Conservation (phyloP, 64 coral and sea anemone genomes). For the Stylophora pistillata region DNA sequence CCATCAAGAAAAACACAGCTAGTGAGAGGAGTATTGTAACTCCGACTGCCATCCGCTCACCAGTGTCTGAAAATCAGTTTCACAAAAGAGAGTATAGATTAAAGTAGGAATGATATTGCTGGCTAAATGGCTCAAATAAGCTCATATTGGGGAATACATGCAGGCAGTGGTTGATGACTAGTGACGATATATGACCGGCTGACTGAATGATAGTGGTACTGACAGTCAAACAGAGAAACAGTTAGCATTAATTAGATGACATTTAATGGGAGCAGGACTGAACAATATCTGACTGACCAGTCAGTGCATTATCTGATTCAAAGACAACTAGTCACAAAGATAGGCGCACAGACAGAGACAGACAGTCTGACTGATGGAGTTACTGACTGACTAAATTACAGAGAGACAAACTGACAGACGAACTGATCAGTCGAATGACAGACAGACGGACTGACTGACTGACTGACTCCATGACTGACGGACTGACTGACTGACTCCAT, state of each 20-base stretch:
- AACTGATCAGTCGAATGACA: background rate
- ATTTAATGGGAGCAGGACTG: no score
- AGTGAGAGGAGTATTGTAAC: conserved; percentile 86
- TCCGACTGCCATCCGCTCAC: conserved; percentile 90
- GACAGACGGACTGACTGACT: background rate
- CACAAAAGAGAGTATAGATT: background rate
- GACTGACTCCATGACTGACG: background rate
- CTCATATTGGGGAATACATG: no score
- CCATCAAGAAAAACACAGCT: conserved; percentile 95
- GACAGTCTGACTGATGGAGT: background rate
- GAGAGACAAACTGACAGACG: background rate
- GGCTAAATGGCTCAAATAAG: no score
- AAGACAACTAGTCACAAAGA: background rate
- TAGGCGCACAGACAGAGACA: no score
- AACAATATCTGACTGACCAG: background rate
- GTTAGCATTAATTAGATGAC: no score
- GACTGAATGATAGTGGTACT: background rate
- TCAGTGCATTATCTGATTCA: background rate
- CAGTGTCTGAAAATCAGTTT: conserved; percentile 59
- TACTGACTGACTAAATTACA: background rate
- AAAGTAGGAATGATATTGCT: background rate
- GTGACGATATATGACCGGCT: background rate
- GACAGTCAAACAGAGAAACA: no score
- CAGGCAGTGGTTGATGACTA: background rate
- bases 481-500: background rate